Percentiles rank a stretch among this genome's conserved stretches.
Conservation (phyloP, 2,113 vertebrate genomes). For the Syrmaticus mikado region DNA sequence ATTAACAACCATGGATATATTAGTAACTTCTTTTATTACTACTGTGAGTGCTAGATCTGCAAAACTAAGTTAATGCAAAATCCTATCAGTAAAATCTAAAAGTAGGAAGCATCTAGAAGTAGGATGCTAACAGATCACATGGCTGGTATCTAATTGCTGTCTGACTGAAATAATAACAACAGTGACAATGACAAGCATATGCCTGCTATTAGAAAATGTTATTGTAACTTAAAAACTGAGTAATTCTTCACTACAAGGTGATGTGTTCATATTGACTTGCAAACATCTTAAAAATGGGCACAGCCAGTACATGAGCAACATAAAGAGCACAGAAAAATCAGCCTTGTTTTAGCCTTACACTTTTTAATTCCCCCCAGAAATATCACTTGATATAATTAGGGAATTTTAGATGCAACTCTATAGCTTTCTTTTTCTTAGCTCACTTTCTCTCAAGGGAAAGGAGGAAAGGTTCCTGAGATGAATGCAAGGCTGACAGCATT, state of each 20-base stretch:
- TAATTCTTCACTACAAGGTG: background rate
- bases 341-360: background rate
- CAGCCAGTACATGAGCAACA: background rate
- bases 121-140: background rate
- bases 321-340: background rate
- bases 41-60: background rate
- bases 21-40: background rate
- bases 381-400: conserved; percentile 46
- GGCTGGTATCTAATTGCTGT: background rate
- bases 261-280: background rate
- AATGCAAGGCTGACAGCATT: conserved; percentile 60
- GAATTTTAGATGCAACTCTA: conserved; percentile 28
- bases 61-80: background rate
- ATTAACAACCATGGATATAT: background rate
- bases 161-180: background rate
- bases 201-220: background rate
- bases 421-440: conserved; percentile 18
- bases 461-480: conserved; percentile 47
- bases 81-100: background rate
- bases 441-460: conserved; percentile 43
- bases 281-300: background rate
- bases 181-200: background rate
- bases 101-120: background rate
- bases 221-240: background rate
- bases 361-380: conserved; percentile 38